A percentile compares a stretch with the other conserved stretches of the same genome.
phyloP scores from a whole-genome alignment of 2,797 vertebrate species.

The Trachops cirrhosus region DNA sequence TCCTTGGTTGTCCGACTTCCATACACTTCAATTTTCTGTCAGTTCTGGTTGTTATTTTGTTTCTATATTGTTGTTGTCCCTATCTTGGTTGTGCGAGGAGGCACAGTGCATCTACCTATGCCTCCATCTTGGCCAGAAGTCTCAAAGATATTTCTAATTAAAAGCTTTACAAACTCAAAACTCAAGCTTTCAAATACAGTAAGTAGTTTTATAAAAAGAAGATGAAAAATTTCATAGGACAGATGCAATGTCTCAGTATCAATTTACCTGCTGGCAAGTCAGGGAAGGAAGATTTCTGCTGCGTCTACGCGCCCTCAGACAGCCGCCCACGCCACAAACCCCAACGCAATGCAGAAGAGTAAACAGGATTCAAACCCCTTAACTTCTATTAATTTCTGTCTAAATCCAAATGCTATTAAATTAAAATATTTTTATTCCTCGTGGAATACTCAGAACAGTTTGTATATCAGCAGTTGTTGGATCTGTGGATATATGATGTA shows the following conservation, averaged over 20 bases:
- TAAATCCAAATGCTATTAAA: not conserved
- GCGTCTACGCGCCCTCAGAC: not conserved
- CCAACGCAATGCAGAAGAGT: not conserved
- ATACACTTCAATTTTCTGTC: no score
- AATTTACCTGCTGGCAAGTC: not conserved
- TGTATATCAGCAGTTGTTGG: not conserved
- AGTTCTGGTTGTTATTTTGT: no score
- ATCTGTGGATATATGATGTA: not conserved
- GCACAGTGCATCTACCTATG: no score
- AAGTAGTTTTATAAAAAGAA: not conserved
- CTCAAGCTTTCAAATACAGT: not conserved
- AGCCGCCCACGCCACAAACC: not conserved
- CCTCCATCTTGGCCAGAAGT: no score
- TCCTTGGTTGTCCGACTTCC: no score
- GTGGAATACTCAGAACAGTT: not conserved
- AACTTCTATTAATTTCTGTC: not conserved
- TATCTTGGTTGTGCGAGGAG: no score
- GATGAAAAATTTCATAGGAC: not conserved
- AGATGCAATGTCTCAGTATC: not conserved
- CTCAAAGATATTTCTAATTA: constrained; percentile 33
- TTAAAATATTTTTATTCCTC: not conserved
- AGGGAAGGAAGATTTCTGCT: not conserved
- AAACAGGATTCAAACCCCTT: not conserved
- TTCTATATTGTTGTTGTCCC: no score
- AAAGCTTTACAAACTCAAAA: not conserved